phyloP scores from a whole-genome alignment of 2,888 invertebrate genomes.

The Zelleria hepariella region DNA sequence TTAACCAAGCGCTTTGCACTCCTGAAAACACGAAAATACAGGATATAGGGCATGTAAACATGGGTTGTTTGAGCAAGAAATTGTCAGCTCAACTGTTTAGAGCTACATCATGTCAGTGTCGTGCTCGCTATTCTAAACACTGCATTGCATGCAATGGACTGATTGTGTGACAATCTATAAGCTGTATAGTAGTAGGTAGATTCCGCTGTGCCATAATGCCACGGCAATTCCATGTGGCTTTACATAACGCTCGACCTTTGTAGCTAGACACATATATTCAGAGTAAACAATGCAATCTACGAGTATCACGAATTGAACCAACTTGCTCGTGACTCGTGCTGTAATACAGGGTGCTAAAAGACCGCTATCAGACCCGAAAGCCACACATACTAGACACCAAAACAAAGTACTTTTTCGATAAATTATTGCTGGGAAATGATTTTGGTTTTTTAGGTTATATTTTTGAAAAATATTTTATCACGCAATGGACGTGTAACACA shows the following conservation, averaged over 20 bases:
- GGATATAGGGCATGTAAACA: too few relatives aligned
- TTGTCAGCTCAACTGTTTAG: not conserved
- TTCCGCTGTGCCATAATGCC: not conserved
- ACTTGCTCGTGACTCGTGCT: not conserved
- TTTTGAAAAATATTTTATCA: too few relatives aligned
- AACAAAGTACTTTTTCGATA: too few relatives aligned
- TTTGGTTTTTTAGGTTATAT: too few relatives aligned
- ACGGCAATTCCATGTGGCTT: not conserved
- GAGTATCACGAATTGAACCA: not conserved
- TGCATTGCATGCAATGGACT: not conserved
- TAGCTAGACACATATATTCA: not conserved
- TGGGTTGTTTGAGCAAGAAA: not conserved
- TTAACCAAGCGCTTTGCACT: too few relatives aligned
- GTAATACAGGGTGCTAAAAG: not conserved
- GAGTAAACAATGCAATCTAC: not conserved
- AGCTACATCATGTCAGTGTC: not conserved
- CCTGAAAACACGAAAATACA: too few relatives aligned
- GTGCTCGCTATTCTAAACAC: not conserved
- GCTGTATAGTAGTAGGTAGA: not conserved
- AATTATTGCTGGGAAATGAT: too few relatives aligned
- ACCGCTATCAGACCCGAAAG: not conserved
- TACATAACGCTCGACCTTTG: not conserved
- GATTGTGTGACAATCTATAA: not conserved
- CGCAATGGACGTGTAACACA: too few relatives aligned
- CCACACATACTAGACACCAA: too few relatives aligned